These are phyloP conservation scores for Griposia aprilina DNA, from an alignment of 2,888 invertebrate genomes.

Conservation along the genomic window DNA sequence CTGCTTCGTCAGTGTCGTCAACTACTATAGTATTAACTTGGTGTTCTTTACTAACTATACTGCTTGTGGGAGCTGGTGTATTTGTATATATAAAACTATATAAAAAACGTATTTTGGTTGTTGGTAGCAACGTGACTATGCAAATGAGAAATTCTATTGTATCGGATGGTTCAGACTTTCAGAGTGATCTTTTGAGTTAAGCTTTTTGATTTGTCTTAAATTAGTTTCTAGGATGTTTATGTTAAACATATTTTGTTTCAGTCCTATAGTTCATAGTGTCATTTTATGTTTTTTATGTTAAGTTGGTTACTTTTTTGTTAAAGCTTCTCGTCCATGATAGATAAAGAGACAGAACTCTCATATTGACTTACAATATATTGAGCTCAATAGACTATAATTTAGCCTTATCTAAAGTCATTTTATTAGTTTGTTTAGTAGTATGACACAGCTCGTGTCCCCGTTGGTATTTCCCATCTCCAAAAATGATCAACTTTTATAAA, in stretches of 20 bases:
- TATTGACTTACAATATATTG: neutral
- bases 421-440: neutral
- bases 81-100: constrained; percentile 60
- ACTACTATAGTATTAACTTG: constrained; percentile 65
- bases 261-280: constrained; percentile 21
- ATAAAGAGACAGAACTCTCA: neutral
- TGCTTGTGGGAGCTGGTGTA: constrained; percentile 61
- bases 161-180: constrained; percentile 74
- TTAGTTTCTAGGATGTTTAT: neutral
- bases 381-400: neutral
- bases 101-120: constrained; percentile 56
- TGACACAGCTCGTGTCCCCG: neutral
- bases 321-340: neutral
- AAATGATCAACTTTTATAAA: neutral
- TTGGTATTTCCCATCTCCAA: too few species aligned
- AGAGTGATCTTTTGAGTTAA: constrained; percentile 67
- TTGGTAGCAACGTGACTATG: constrained; percentile 69
- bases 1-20: constrained; percentile 38
- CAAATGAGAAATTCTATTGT: constrained; percentile 75
- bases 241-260: constrained; percentile 13
- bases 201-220: neutral
- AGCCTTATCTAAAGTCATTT: too few species aligned
- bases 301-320: constrained; percentile 34
- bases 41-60: constrained; percentile 69
- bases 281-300: constrained; percentile 33